Conservation (phyloP, 2,113 vertebrate species). For the Egretta garzetta region DNA sequence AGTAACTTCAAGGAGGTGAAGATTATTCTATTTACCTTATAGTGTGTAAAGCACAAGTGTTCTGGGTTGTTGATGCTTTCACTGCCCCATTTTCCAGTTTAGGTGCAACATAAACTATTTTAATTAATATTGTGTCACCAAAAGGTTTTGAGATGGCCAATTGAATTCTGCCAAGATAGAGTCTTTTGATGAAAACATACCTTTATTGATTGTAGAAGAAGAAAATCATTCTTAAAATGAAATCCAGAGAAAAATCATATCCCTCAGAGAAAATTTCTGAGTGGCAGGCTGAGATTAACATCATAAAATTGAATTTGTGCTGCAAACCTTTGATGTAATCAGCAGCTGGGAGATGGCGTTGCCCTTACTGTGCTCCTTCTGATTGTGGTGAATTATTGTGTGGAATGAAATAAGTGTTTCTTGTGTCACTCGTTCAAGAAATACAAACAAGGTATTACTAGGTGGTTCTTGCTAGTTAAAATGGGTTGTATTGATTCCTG, state of each 20-base stretch:
- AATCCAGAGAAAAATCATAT: constrained; percentile 85
- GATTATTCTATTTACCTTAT: constrained; percentile 28
- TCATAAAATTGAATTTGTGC: constrained; percentile 86
- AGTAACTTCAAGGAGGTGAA: constrained; percentile 4
- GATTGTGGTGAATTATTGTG: constrained; percentile 79
- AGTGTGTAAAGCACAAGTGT: constrained; percentile 38
- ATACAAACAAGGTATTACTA: constrained; percentile 79
- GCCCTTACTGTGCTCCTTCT: constrained; percentile 75
- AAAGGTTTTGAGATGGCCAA: constrained; percentile 79
- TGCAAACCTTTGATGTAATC: constrained; percentile 83
- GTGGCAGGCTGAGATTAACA: constrained; percentile 85
- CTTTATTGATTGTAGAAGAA: constrained; percentile 84
- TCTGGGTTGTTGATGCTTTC: constrained; percentile 51
- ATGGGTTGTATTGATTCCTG: constrained; percentile 67
- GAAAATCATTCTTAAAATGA: constrained; percentile 86
- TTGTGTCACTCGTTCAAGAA: constrained; percentile 78
- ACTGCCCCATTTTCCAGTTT: constrained; percentile 65
- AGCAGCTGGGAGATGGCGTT: constrained; percentile 84
- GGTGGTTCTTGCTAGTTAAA: constrained; percentile 74
- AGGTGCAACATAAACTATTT: constrained; percentile 80
- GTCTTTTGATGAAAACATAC: constrained; percentile 85
- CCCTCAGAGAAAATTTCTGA: constrained; percentile 86
- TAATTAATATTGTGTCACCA: constrained; percentile 84
- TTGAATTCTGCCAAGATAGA: constrained; percentile 83
- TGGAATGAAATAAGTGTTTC: constrained; percentile 82